Percentiles rank a stretch among this genome's conserved stretches.
Conservation (phyloP, 1,140 invertebrate genomes). For the Dendrolimus punctatus region DNA sequence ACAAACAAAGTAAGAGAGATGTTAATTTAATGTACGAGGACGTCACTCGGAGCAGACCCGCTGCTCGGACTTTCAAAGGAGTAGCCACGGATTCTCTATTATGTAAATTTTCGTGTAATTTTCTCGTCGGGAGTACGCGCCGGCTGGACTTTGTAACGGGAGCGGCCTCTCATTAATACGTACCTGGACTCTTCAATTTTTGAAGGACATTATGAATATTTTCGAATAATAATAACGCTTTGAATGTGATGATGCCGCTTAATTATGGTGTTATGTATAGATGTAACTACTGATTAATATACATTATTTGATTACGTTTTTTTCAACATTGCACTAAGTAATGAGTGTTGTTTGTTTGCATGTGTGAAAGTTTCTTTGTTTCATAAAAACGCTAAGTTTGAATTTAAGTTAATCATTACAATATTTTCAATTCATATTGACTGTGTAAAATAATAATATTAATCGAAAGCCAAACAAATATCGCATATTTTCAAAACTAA, state of each 20-base stretch:
- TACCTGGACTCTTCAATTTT: constrained; percentile 41
- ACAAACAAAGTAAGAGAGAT: constrained; percentile 57
- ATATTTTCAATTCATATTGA: too few species aligned
- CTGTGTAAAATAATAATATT: too few species aligned
- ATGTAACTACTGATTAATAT: too few species aligned
- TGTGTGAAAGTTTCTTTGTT: too few species aligned
- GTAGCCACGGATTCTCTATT: constrained; percentile 64
- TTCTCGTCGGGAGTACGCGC: constrained; percentile 40
- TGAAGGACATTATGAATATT: constrained; percentile 24
- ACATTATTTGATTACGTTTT: too few species aligned
- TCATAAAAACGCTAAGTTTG: too few species aligned
- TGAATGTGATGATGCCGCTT: background rate
- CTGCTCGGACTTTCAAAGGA: constrained; percentile 57
- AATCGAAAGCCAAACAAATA: too few species aligned
- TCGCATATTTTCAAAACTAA: too few species aligned
- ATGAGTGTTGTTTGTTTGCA: too few species aligned
- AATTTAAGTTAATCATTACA: too few species aligned
- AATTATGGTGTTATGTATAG: too few species aligned
- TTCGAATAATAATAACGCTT: constrained; percentile 10
- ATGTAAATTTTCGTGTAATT: constrained; percentile 67
- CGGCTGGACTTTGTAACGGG: constrained; percentile 59
- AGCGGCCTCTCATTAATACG: constrained; percentile 50
- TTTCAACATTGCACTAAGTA: too few species aligned
- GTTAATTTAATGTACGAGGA: constrained; percentile 63
- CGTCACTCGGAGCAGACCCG: constrained; percentile 48